A percentile compares a stretch with the other conserved stretches of the same genome.
These are phyloP conservation scores for Akabosia matsudoensis DNA, from an alignment of 1,140 invertebrate genomes.

Conservation along the genomic window DNA sequence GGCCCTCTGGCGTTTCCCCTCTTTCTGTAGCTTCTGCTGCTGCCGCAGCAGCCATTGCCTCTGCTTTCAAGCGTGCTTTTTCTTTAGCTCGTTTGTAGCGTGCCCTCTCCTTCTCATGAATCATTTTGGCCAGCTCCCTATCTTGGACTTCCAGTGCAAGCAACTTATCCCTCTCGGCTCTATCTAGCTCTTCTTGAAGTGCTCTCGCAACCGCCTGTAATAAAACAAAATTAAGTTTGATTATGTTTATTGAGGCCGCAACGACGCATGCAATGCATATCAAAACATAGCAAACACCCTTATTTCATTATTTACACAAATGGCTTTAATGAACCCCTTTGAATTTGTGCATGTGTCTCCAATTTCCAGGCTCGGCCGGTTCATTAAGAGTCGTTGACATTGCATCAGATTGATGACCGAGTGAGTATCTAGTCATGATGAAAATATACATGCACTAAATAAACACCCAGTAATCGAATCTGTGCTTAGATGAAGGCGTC, in stretches of 20 bases:
- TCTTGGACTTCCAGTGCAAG: slow-evolving; percentile 87
- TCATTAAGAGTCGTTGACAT: background rate
- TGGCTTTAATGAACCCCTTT: background rate
- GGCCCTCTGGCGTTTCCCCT: background rate
- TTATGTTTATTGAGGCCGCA: too few relatives aligned
- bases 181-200: slow-evolving; percentile 63
- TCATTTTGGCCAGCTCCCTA: slow-evolving; percentile 77
- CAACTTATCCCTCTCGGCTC: slow-evolving; percentile 65
- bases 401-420: slow-evolving; percentile 48
- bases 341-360: background rate
- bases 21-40: background rate
- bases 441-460: slow-evolving; percentile 50
- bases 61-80: slow-evolving; percentile 64
- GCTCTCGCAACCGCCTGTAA: slow-evolving; percentile 63
- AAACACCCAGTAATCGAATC: slow-evolving; percentile 45
- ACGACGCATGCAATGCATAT: too few relatives aligned
- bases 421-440: slow-evolving; percentile 56
- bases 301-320: background rate
- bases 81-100: slow-evolving; percentile 65
- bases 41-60: slow-evolving; percentile 57
- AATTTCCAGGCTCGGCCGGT: background rate
- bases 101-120: slow-evolving; percentile 79
- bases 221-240: slow-evolving; percentile 27
- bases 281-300: too few relatives aligned
- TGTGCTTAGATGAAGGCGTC: background rate